Percentiles rank a stretch among this genome's conserved stretches.
These are phyloP conservation scores for Rhineura floridana DNA, from an alignment of 2,113 vertebrate genomes.

Conservation along the genomic window DNA sequence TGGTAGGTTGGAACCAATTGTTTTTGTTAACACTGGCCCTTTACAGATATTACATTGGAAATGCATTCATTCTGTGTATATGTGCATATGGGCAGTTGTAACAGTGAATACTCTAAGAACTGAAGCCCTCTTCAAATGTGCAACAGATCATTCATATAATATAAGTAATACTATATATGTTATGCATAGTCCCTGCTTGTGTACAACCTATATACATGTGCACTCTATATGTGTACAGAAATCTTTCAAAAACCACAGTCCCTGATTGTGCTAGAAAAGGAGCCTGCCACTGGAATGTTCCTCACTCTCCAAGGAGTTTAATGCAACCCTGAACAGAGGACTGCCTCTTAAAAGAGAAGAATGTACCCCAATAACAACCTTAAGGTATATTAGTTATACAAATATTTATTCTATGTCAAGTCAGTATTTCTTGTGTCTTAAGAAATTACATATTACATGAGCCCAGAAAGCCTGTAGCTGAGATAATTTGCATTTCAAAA, in stretches of 20 bases:
- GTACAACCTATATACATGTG: too few species aligned
- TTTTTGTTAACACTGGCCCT: not conserved
- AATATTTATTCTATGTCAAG: not conserved
- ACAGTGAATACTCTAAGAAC: not conserved
- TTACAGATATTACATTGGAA: not conserved
- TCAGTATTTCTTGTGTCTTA: not conserved
- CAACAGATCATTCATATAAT: too few species aligned
- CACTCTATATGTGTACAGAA: not conserved
- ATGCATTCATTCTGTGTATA: not conserved
- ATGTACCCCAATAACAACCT: not conserved
- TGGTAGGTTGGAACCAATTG: not conserved
- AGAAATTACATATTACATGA: not conserved
- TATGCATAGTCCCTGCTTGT: too few species aligned
- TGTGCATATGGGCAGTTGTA: not conserved
- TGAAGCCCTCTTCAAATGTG: not conserved
- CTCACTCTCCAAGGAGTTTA: not conserved
- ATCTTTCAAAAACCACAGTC: not conserved
- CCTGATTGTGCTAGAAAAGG: not conserved
- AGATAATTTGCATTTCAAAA: not conserved
- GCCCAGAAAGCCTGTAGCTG: not conserved
- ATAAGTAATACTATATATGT: too few species aligned
- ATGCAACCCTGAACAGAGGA: not conserved
- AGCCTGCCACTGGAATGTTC: not conserved
- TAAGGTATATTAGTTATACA: not conserved
- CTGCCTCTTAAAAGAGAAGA: not conserved